A percentile compares a stretch with the other conserved stretches of the same genome.
phyloP scores from a whole-genome alignment of 2,888 invertebrate species.

The Aphodius granarius region DNA sequence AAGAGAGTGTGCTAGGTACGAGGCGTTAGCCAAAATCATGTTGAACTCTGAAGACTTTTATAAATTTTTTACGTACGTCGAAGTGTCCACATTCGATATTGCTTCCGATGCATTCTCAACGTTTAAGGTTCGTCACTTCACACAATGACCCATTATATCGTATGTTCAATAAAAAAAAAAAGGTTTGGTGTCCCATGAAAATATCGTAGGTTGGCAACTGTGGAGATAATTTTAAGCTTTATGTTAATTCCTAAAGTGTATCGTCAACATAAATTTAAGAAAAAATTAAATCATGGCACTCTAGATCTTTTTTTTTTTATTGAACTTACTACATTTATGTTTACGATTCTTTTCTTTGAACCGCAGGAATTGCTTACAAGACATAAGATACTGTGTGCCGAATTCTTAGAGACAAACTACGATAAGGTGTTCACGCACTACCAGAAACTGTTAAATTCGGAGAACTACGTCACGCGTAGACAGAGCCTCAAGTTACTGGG shows the following conservation, averaged over 20 bases:
- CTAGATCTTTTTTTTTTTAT: too few relatives aligned
- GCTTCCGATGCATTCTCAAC: constrained; percentile 99
- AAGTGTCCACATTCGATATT: constrained; percentile 99
- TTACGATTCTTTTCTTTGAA: constrained; percentile 31
- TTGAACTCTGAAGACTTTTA: constrained; percentile 98
- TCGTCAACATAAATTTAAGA: too few relatives aligned
- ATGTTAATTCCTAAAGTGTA: neutral
- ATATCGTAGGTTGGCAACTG: neutral
- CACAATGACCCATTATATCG: neutral
- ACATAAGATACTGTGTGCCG: constrained; percentile 95
- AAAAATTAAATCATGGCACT: too few relatives aligned
- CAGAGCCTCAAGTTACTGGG: constrained; percentile 98
- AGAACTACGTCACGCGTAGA: constrained; percentile 98
- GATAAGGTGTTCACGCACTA: constrained; percentile 98
- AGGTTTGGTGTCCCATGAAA: too few relatives aligned
- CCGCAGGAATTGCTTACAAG: constrained; percentile 87
- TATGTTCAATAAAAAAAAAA: neutral
- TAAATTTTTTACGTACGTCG: constrained; percentile 99
- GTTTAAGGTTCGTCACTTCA: constrained; percentile 86
- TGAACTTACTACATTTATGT: constrained; percentile 1
- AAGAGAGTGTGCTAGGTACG: constrained; percentile 96
- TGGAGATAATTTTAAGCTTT: too few relatives aligned
- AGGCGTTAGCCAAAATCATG: constrained; percentile 98
- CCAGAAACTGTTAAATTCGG: constrained; percentile 95
- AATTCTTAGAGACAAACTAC: constrained; percentile 98